These are phyloP conservation scores for Smutsia temminckii DNA, from an alignment of 2,797 vertebrate genomes.

Conservation along the genomic window DNA sequence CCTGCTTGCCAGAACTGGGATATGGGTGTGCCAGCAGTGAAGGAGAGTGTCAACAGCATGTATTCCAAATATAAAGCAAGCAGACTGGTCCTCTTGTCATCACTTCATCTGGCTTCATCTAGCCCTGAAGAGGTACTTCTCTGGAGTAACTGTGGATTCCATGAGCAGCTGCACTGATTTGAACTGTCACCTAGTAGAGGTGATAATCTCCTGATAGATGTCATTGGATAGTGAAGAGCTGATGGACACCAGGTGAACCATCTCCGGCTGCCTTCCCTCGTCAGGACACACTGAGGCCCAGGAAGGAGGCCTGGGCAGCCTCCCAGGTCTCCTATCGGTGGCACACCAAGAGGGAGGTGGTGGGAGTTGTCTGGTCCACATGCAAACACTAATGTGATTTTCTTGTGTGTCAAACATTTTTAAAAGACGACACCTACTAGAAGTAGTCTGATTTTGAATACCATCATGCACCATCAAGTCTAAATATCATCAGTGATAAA, in stretches of 20 bases:
- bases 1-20: not conserved
- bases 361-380: not conserved
- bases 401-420: not conserved
- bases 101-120: not conserved
- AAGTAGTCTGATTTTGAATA: not conserved
- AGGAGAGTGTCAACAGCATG: not conserved
- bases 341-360: not conserved
- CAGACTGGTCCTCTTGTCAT: not conserved
- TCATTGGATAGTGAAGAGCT: not conserved
- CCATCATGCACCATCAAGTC: not conserved
- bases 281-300: not conserved
- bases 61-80: not conserved
- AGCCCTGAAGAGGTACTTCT: not conserved
- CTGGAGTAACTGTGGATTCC: not conserved
- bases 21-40: not conserved
- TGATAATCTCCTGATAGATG: not conserved
- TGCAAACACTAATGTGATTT: not conserved
- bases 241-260: too few species aligned
- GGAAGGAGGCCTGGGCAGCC: not conserved
- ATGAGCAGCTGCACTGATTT: not conserved
- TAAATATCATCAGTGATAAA: not conserved
- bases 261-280: not conserved
- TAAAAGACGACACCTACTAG: not conserved
- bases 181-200: not conserved
- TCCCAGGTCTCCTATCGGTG: too few species aligned